Conservation (phyloP, 2,797 vertebrate genomes). For the Danio albolineatus region DNA sequence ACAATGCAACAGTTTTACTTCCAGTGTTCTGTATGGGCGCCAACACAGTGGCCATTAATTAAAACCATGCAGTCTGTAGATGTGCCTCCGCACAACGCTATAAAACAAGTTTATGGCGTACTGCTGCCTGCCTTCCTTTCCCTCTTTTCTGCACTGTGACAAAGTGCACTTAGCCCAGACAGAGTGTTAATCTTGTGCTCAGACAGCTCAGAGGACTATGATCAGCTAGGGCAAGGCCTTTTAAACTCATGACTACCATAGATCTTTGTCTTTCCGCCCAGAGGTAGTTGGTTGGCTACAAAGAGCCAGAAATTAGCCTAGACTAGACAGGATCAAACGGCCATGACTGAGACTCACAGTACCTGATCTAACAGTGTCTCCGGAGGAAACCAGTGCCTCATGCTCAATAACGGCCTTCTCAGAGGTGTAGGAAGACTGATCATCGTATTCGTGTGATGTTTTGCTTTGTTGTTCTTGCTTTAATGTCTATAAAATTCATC, state of each 20-base stretch:
- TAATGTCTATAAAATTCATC: constrained; percentile 55
- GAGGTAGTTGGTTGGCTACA: constrained; percentile 71
- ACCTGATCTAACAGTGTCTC: constrained; percentile 77
- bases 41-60: constrained; percentile 73
- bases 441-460: constrained; percentile 48
- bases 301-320: constrained; percentile 67
- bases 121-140: constrained; percentile 72
- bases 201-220: constrained; percentile 74
- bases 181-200: constrained; percentile 72
- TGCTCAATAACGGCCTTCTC: constrained; percentile 72
- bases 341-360: constrained; percentile 72
- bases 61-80: constrained; percentile 74
- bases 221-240: constrained; percentile 70
- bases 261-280: constrained; percentile 71
- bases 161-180: constrained; percentile 73
- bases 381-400: constrained; percentile 74
- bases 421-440: constrained; percentile 65
- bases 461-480: constrained; percentile 47
- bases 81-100: constrained; percentile 70
- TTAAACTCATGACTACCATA: constrained; percentile 76
- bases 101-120: constrained; percentile 81
- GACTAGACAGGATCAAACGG: constrained; percentile 79
- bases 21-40: constrained; percentile 1
- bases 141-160: constrained; percentile 78
- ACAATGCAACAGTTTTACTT: neutral